phyloP scores from a whole-genome alignment of 2,113 vertebrate species.

The Macquaria australasica region DNA sequence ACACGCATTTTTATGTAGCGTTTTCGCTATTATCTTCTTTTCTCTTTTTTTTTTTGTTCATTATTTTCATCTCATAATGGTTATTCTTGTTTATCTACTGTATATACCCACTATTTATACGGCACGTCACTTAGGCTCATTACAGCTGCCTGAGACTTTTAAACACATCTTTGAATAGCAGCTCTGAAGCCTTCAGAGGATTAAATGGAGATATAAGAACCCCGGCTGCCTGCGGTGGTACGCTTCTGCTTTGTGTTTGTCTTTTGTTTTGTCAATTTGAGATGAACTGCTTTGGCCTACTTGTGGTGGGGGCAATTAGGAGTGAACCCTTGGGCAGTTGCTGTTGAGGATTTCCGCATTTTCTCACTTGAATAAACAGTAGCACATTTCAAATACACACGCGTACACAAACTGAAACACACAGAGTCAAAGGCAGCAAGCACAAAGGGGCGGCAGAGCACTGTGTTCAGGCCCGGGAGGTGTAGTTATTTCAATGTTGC shows the following conservation, averaged over 20 bases:
- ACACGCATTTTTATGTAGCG: neutral
- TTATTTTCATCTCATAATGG: slow-evolving; percentile 26
- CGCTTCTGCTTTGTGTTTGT: slow-evolving; percentile 41
- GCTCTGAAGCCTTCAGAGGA: slow-evolving; percentile 52
- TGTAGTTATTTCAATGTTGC: slow-evolving; percentile 56
- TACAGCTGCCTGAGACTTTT: slow-evolving; percentile 53
- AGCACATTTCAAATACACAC: slow-evolving; percentile 23
- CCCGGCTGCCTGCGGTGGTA: slow-evolving; percentile 12
- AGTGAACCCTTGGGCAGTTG: slow-evolving; percentile 41
- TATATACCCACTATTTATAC: slow-evolving; percentile 31
- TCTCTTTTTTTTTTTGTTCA: slow-evolving; percentile 11
- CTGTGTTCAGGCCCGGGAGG: slow-evolving; percentile 50
- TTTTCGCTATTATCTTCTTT: slow-evolving; percentile 7
- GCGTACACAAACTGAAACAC: slow-evolving; percentile 28
- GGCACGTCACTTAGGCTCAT: slow-evolving; percentile 44
- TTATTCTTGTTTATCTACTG: slow-evolving; percentile 45
- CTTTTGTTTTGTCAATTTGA: slow-evolving; percentile 59
- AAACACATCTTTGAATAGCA: slow-evolving; percentile 57
- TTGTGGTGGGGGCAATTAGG: slow-evolving; percentile 58
- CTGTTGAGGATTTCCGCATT: slow-evolving; percentile 55
- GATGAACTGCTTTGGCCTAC: slow-evolving; percentile 57
- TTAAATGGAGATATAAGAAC: slow-evolving; percentile 56
- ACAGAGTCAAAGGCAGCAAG: slow-evolving; percentile 30
- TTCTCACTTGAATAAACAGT: slow-evolving; percentile 50
- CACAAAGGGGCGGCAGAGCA: slow-evolving; percentile 47